These are phyloP conservation scores for Indri indri DNA, from an alignment of 2,113 vertebrate genomes.

Conservation along the genomic window DNA sequence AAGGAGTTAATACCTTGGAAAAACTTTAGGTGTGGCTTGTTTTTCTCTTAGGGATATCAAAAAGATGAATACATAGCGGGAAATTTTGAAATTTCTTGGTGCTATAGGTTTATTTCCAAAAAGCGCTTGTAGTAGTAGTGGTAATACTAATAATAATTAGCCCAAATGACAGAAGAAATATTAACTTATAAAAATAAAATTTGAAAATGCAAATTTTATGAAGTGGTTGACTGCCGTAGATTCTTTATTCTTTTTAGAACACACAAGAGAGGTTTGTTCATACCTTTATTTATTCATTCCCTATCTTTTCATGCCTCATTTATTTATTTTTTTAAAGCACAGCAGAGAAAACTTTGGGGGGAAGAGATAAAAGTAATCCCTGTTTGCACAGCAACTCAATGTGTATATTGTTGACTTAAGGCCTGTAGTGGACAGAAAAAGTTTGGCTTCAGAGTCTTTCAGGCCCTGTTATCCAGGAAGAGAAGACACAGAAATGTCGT, in stretches of 20 bases:
- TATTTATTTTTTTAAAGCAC: conserved; percentile 38
- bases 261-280: not conserved
- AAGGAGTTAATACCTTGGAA: not conserved
- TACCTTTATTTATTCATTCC: conserved; percentile 28
- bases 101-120: not conserved
- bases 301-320: not conserved
- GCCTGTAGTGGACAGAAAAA: not conserved
- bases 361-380: conserved; percentile 20
- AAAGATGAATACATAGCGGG: not conserved
- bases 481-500: not conserved
- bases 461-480: not conserved
- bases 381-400: conserved; percentile 20
- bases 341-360: not conserved
- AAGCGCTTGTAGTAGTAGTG: not conserved
- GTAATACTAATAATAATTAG: not conserved
- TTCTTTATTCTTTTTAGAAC: conserved; percentile 12
- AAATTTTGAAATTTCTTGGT: conserved; percentile 12
- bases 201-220: not conserved
- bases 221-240: not conserved
- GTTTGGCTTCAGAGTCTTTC: not conserved
- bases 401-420: conserved; percentile 1
- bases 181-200: conserved; percentile 7
- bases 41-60: not conserved
- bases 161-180: conserved; percentile 14
- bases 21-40: not conserved